These are phyloP conservation scores for Anniella stebbinsi DNA, from an alignment of 2,797 vertebrate species.

Conservation along the genomic window DNA sequence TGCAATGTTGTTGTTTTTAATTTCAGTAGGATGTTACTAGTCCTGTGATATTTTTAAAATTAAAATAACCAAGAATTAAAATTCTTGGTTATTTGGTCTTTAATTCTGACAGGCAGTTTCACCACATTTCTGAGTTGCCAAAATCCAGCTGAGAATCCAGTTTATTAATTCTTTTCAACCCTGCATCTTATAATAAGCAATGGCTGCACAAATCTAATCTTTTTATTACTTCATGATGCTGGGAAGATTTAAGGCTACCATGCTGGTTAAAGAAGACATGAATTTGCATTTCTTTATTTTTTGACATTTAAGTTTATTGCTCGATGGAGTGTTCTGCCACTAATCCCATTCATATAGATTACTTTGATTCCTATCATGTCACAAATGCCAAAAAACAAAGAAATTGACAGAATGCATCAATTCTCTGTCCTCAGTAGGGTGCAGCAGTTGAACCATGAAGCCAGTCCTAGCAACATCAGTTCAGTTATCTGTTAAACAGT, in stretches of 20 bases:
- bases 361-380: neutral
- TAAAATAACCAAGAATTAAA: too few relatives aligned
- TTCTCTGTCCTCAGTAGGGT: neutral
- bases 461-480: neutral
- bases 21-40: rapidly evolving
- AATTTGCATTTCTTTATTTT: neutral
- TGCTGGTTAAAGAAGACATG: neutral
- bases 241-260: neutral
- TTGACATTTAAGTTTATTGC: neutral
- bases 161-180: neutral
- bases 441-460: neutral
- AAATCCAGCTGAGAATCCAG: slow-evolving; percentile 14
- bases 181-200: neutral
- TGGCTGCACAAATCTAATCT: neutral
- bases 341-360: neutral
- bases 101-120: slow-evolving; percentile 36
- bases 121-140: slow-evolving; percentile 33
- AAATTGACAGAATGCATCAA: neutral
- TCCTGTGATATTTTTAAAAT: neutral
- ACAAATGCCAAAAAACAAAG: neutral
- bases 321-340: neutral
- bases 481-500: neutral
- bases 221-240: neutral
- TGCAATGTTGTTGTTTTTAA: neutral
- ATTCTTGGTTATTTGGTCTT: neutral